These are phyloP conservation scores for Ceramica pisi DNA, from an alignment of 2,888 invertebrate species.

Conservation along the genomic window DNA sequence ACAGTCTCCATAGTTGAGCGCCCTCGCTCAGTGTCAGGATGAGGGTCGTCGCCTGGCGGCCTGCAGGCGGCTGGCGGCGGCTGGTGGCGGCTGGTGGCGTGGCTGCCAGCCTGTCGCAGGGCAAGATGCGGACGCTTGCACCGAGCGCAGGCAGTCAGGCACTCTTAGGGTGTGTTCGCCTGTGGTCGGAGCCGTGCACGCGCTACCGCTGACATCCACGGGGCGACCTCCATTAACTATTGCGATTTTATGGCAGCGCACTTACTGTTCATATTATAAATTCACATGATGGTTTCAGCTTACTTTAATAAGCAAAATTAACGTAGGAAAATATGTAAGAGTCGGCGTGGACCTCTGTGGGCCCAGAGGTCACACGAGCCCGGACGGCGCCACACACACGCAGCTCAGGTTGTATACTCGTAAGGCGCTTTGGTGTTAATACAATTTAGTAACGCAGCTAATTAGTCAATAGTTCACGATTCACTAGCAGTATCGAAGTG, in stretches of 20 bases:
- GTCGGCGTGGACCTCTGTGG: neutral
- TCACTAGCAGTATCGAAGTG: slow-evolving; percentile 21
- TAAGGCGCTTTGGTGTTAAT: slow-evolving; percentile 13
- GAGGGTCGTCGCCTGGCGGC: neutral
- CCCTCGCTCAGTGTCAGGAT: neutral
- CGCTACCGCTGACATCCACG: neutral
- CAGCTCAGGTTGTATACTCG: neutral
- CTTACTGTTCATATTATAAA: neutral
- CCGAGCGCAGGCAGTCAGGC: too few species aligned
- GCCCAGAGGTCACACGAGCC: too few species aligned
- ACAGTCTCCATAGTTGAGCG: neutral
- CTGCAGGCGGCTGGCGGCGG: too few species aligned
- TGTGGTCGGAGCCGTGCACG: neutral
- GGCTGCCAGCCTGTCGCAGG: too few species aligned
- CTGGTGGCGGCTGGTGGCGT: too few species aligned
- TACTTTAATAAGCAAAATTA: slow-evolving; percentile 12
- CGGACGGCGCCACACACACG: neutral
- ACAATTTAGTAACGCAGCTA: slow-evolving; percentile 27
- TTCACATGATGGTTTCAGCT: slow-evolving; percentile 6
- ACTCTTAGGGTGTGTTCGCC: too few species aligned
- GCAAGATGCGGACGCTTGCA: too few species aligned
- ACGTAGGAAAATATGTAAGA: neutral
- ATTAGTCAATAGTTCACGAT: slow-evolving; percentile 31
- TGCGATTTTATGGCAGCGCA: neutral
- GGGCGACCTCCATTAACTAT: neutral